A percentile compares a stretch with the other conserved stretches of the same genome.
These are phyloP conservation scores for Sicus ferrugineus DNA, from an alignment of 2,888 invertebrate genomes.

Conservation along the genomic window DNA sequence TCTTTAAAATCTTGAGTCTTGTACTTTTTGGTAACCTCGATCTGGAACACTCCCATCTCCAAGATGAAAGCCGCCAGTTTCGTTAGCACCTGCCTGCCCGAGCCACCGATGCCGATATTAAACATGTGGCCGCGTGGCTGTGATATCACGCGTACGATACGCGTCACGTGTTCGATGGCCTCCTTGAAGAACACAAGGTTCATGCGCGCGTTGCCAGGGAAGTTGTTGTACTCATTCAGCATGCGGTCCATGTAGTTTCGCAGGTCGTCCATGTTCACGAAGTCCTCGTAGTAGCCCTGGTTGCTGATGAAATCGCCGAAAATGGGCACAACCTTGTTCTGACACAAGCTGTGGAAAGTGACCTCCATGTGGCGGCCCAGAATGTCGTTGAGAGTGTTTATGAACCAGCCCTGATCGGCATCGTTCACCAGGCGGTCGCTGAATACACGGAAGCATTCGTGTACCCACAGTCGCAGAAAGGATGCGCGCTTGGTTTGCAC, in stretches of 20 bases:
- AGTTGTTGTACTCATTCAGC: slow-evolving; percentile 71
- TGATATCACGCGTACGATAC: slow-evolving; percentile 83
- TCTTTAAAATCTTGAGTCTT: slow-evolving; percentile 79
- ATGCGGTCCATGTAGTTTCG: slow-evolving; percentile 67
- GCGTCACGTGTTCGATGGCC: slow-evolving; percentile 84
- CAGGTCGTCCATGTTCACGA: slow-evolving; percentile 70
- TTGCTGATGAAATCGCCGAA: slow-evolving; percentile 85
- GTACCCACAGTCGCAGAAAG: slow-evolving; percentile 84
- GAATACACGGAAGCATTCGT: slow-evolving; percentile 86
- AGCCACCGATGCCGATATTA: slow-evolving; percentile 86
- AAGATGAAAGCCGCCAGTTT: slow-evolving; percentile 81
- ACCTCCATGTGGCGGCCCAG: slow-evolving; percentile 82
- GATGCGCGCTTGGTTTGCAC: slow-evolving; percentile 76
- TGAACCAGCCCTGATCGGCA: slow-evolving; percentile 80
- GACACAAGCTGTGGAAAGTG: slow-evolving; percentile 81
- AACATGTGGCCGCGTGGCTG: slow-evolving; percentile 85
- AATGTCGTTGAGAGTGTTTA: slow-evolving; percentile 74
- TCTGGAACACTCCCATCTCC: slow-evolving; percentile 79
- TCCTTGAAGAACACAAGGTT: slow-evolving; percentile 86
- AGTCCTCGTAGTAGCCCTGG: slow-evolving; percentile 80
- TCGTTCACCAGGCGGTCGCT: slow-evolving; percentile 83
- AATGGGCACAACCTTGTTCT: slow-evolving; percentile 73
- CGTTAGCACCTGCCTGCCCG: slow-evolving; percentile 83
- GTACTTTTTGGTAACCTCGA: slow-evolving; percentile 82
- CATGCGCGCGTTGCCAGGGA: slow-evolving; percentile 80